These are phyloP conservation scores for Alcis repandata DNA, from an alignment of 2,888 invertebrate genomes.

Conservation along the genomic window DNA sequence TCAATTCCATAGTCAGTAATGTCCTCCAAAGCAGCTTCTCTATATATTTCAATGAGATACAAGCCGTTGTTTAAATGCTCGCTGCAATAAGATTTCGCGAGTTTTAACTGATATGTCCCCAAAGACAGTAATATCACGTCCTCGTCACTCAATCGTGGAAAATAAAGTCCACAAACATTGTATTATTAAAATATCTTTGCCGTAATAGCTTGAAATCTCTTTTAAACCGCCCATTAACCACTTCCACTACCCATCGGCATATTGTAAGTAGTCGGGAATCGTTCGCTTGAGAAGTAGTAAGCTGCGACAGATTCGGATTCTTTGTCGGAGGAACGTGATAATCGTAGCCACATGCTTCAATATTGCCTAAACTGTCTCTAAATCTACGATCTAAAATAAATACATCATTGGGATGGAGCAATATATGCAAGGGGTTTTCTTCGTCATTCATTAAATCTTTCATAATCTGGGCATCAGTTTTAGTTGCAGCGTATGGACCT, in stretches of 20 bases:
- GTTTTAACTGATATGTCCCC: neutral
- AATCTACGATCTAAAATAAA: constrained; percentile 35
- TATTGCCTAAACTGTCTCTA: constrained; percentile 18
- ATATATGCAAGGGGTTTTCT: constrained; percentile 14
- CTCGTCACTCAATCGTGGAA: neutral
- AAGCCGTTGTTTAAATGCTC: too few species aligned
- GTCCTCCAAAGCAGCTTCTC: too few species aligned
- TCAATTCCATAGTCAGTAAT: too few species aligned
- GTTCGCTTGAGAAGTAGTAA: constrained; percentile 26
- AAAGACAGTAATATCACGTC: neutral
- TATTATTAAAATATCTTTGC: constrained; percentile 16
- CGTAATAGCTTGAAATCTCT: constrained; percentile 12
- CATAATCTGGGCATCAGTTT: constrained; percentile 31
- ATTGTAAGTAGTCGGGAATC: constrained; percentile 26
- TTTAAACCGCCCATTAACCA: constrained; percentile 13
- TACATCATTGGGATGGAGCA: constrained; percentile 17
- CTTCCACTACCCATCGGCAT: constrained; percentile 27
- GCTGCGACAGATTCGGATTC: constrained; percentile 2
- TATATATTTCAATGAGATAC: too few species aligned
- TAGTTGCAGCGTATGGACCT: constrained; percentile 33
- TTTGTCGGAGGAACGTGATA: constrained; percentile 23
- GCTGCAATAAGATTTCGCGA: too few species aligned
- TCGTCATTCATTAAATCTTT: constrained; percentile 18
- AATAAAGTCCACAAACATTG: constrained; percentile 20
- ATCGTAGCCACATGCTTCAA: constrained; percentile 16